Evolutionary conservation across 2,113 vertebrate genomes (phyloP).

Genomic region (Origma solitaria): DNA sequence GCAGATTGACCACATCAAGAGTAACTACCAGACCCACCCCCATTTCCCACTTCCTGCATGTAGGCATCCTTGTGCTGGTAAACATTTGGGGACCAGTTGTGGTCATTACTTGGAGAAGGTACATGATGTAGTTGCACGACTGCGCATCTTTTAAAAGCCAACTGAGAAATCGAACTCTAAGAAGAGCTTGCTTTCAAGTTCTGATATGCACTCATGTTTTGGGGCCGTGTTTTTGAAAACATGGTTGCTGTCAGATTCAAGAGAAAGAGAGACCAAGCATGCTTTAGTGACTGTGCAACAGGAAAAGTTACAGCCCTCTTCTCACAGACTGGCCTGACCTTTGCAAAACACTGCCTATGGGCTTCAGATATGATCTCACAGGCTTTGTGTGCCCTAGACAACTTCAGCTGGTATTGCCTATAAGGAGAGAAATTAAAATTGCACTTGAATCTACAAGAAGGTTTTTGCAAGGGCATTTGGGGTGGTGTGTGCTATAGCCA

Average conservation of each 20-base stretch:
- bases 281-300: background rate
- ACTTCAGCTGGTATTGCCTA: constrained; percentile 3
- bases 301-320: background rate
- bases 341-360: constrained; percentile 21
- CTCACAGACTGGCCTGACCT: background rate
- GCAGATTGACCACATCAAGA: constrained; percentile 93
- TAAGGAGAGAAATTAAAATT: constrained; percentile 38
- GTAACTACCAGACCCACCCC: constrained; percentile 75
- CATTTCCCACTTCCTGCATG: constrained; percentile 75
- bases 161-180: constrained; percentile 31
- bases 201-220: background rate
- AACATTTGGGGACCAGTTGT: constrained; percentile 77
- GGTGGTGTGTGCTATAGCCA: constrained; percentile 32
- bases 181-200: constrained; percentile 61
- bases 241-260: background rate
- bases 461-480: constrained; percentile 52
- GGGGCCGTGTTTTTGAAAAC: background rate
- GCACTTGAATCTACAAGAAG: constrained; percentile 33
- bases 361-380: constrained; percentile 45
- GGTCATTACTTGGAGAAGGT: constrained; percentile 60
- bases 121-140: constrained; percentile 63
- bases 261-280: background rate
- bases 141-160: constrained; percentile 67
- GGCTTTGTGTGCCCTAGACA: constrained; percentile 38
- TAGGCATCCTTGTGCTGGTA: constrained; percentile 78